A percentile compares a stretch with the other conserved stretches of the same genome.
phyloP scores from a whole-genome alignment of 2,888 invertebrate genomes.

The Malachius bipustulatus region DNA sequence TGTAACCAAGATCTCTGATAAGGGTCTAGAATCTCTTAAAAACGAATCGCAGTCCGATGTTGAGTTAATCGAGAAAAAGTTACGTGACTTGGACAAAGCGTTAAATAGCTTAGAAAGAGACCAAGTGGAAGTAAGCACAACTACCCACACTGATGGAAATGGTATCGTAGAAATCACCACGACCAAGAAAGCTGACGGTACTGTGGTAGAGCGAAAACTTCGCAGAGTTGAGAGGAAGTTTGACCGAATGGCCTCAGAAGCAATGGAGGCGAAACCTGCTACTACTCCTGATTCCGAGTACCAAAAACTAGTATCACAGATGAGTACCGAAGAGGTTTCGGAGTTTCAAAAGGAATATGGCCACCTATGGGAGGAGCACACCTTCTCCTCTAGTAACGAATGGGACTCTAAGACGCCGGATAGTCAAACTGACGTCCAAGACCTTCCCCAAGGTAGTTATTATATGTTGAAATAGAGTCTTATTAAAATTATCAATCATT shows the following conservation, averaged over 20 bases:
- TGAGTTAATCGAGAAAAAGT: constrained; percentile 32
- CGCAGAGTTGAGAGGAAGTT: constrained; percentile 40
- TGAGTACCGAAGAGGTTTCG: constrained; percentile 40
- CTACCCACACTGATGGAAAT: constrained; percentile 10
- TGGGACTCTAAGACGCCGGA: constrained; percentile 37
- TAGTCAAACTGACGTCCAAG: constrained; percentile 36
- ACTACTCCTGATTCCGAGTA: constrained; percentile 34
- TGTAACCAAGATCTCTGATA: background rate
- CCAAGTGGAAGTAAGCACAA: constrained; percentile 20
- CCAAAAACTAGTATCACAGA: constrained; percentile 39
- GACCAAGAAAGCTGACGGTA: constrained; percentile 14
- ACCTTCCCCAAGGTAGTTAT: constrained; percentile 39
- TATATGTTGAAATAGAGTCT: constrained; percentile 28
- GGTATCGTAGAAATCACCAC: background rate
- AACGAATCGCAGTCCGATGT: constrained; percentile 28
- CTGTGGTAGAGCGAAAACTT: constrained; percentile 33
- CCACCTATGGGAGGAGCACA: constrained; percentile 39
- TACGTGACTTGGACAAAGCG: constrained; percentile 35
- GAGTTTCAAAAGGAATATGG: constrained; percentile 39
- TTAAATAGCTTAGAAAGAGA: constrained; percentile 33
- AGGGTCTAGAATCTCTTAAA: constrained; percentile 4
- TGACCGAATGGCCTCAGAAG: constrained; percentile 41
- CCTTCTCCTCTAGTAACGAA: constrained; percentile 36
- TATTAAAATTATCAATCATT: too few species aligned
- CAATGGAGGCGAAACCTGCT: constrained; percentile 24